These are phyloP conservation scores for Aplocera efformata DNA, from an alignment of 2,888 invertebrate species.

Conservation along the genomic window DNA sequence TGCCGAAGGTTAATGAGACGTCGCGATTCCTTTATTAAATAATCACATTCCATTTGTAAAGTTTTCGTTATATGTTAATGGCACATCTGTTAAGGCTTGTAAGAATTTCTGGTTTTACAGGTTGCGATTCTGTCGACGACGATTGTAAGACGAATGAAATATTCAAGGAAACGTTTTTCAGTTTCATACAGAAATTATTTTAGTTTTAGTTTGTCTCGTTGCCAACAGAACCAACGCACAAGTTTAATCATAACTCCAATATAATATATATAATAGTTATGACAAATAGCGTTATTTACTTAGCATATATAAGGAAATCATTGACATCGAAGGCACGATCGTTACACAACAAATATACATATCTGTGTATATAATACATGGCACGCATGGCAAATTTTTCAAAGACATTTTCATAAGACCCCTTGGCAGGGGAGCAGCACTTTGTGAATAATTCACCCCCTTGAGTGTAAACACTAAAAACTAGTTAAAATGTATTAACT, in stretches of 20 bases:
- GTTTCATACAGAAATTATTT: no score
- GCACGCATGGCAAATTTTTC: constrained; percentile 27
- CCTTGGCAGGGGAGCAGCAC: constrained; percentile 28
- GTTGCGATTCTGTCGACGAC: no score
- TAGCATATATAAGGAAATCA: constrained; percentile 9
- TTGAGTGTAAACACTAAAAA: constrained; percentile 18
- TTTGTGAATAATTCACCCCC: constrained; percentile 27
- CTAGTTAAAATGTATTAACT: no score
- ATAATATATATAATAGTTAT: no score
- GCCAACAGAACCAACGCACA: no score
- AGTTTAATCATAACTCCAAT: no score
- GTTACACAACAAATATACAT: constrained; percentile 12
- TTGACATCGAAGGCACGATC: constrained; percentile 22
- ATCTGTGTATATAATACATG: constrained; percentile 17
- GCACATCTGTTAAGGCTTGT: constrained; percentile 22
- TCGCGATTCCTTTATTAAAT: constrained; percentile 19
- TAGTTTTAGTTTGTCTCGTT: no score
- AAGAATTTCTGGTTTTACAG: not conserved
- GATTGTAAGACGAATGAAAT: no score
- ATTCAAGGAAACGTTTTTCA: no score
- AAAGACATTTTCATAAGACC: constrained; percentile 23
- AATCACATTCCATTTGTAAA: constrained; percentile 19
- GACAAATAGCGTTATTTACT: not conserved
- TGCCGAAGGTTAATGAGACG: constrained; percentile 13
- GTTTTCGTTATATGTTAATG: constrained; percentile 23